Evolutionary conservation across 2,113 vertebrate species (phyloP).

Genomic region (Chamaetylas fuelleborni): DNA sequence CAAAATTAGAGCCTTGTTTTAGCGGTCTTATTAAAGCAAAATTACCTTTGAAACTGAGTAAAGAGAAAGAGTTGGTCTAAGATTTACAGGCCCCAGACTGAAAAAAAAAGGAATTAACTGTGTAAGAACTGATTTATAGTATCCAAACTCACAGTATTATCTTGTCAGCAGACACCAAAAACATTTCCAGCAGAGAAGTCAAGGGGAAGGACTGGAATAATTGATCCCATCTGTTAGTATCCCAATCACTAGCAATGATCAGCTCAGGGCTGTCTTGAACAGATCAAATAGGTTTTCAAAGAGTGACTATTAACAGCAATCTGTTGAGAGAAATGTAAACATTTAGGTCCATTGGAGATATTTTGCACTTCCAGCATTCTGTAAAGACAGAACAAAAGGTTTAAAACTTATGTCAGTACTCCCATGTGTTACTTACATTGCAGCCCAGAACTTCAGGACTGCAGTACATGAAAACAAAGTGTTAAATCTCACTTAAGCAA

Average conservation of each 20-base stretch:
- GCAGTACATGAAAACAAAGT: not conserved
- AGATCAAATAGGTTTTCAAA: not conserved
- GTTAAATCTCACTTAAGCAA: not conserved
- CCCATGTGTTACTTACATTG: not conserved
- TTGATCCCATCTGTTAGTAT: not conserved
- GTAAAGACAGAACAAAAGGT: not conserved
- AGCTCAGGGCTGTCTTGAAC: not conserved
- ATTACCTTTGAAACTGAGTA: not conserved
- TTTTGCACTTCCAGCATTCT: not conserved
- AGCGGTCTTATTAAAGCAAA: not conserved
- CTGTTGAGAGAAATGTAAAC: not conserved
- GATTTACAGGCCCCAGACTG: not conserved
- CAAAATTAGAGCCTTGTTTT: not conserved
- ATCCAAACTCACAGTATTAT: not conserved
- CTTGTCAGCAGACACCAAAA: not conserved
- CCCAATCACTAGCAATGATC: not conserved
- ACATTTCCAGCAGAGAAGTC: not conserved
- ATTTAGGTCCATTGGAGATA: not conserved
- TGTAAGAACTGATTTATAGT: not conserved
- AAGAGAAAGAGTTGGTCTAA: not conserved
- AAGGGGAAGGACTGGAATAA: not conserved
- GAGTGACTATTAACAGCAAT: not conserved
- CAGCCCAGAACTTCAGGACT: not conserved
- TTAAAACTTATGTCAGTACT: not conserved
- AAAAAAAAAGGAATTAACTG: not conserved